These are phyloP conservation scores for Nudaria mundana DNA, from an alignment of 2,888 invertebrate species.

Conservation along the genomic window DNA sequence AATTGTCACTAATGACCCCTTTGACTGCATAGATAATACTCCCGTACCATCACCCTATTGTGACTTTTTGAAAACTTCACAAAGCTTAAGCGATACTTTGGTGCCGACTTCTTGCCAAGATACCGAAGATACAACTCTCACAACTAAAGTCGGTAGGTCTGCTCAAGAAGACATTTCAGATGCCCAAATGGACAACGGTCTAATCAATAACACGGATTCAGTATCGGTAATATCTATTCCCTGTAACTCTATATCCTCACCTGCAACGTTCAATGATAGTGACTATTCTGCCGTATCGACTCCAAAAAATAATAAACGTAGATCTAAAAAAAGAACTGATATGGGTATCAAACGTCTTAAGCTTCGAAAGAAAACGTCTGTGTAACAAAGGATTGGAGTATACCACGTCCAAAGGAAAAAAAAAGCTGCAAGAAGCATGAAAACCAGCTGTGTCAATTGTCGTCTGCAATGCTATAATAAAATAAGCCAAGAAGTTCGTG, in stretches of 20 bases:
- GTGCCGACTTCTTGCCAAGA: slow-evolving; percentile 5
- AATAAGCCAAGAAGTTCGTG: slow-evolving; percentile 9
- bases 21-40: slow-evolving; percentile 1
- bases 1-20: slow-evolving; percentile 6
- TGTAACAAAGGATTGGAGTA: no score
- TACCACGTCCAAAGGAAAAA: slow-evolving; percentile 10
- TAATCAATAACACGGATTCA: slow-evolving; percentile 2
- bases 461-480: no score
- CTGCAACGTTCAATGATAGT: no score
- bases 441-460: slow-evolving; percentile 11
- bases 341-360: no score
- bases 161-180: slow-evolving; percentile 5
- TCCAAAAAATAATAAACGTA: slow-evolving; percentile 9
- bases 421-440: slow-evolving; percentile 14
- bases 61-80: slow-evolving; percentile 3
- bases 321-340: no score
- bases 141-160: slow-evolving; percentile 5
- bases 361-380: no score
- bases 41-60: slow-evolving; percentile 8
- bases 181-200: slow-evolving; percentile 2
- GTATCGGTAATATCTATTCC: slow-evolving; percentile 8
- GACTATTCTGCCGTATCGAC: no score
- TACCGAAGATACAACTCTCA: slow-evolving; percentile 6
- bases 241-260: slow-evolving; percentile 5
- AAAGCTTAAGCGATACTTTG: slow-evolving; percentile 8